A percentile compares a stretch with the other conserved stretches of the same genome.
Evolutionary conservation across 1,140 invertebrate genomes (phyloP).

Genomic region (Druon quercuslanigerum): DNA sequence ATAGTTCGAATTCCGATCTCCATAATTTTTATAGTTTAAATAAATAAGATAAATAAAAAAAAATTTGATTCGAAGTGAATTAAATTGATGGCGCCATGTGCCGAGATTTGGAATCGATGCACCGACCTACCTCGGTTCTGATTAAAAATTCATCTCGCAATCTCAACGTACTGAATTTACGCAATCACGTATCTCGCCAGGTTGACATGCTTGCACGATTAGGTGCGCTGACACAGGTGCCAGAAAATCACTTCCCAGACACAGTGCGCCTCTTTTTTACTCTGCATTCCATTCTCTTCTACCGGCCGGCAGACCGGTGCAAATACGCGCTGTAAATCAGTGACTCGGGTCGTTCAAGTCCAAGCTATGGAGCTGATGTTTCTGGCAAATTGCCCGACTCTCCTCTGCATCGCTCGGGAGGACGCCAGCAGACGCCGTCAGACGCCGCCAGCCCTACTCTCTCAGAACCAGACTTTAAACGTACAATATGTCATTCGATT

Average conservation of each 20-base stretch:
- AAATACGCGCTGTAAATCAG: not conserved
- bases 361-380: not conserved
- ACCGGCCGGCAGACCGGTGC: slow-evolving; percentile 2
- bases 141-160: not conserved
- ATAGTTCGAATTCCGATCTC: no score
- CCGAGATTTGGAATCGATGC: no score
- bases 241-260: slow-evolving; percentile 29
- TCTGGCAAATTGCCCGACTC: slow-evolving; percentile 20
- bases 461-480: no score
- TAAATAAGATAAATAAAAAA: no score
- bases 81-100: no score
- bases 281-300: slow-evolving; percentile 21
- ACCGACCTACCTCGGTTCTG: not conserved
- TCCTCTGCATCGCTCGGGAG: not conserved
- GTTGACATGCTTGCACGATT: slow-evolving; percentile 26
- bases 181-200: slow-evolving; percentile 13
- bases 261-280: slow-evolving; percentile 20
- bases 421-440: no score
- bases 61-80: no score
- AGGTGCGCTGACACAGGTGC: slow-evolving; percentile 11
- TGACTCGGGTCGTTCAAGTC: slow-evolving; percentile 4
- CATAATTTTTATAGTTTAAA: no score
- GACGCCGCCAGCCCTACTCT: no score
- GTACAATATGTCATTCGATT: no score
- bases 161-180: not conserved